Evolutionary conservation across 1,140 invertebrate species (phyloP).

Genomic region (Heliconius hermathena): DNA sequence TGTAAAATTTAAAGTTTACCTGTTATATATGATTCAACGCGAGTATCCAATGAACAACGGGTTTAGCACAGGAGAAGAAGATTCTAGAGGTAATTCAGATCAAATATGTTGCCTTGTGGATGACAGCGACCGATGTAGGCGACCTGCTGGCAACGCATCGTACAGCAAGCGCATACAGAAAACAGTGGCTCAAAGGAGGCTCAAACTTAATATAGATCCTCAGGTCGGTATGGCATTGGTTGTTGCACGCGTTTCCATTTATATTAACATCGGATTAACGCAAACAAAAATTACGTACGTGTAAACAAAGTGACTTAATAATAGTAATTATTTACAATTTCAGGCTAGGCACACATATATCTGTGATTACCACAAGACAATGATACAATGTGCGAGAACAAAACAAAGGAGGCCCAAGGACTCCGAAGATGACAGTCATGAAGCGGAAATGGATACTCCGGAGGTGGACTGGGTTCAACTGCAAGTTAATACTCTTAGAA

Average conservation of each 20-base stretch:
- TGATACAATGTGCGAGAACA: constrained; percentile 95
- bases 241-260: constrained; percentile 38
- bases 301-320: constrained; percentile 21
- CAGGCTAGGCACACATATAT: constrained; percentile 97
- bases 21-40: constrained; percentile 82
- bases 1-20: constrained; percentile 57
- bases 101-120: constrained; percentile 97
- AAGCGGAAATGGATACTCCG: constrained; percentile 92
- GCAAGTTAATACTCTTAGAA: constrained; percentile 94
- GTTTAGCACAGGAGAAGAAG: constrained; percentile 94
- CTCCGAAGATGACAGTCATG: constrained; percentile 95
- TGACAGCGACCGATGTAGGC: constrained; percentile 91
- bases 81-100: constrained; percentile 90
- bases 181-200: constrained; percentile 94
- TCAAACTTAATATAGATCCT: constrained; percentile 94
- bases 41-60: constrained; percentile 88
- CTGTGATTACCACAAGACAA: constrained; percentile 97
- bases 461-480: constrained; percentile 96
- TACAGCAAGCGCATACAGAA: constrained; percentile 98
- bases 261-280: background rate
- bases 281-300: constrained; percentile 5
- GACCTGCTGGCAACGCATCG: constrained; percentile 96
- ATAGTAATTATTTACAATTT: constrained; percentile 48
- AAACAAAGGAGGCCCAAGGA: constrained; percentile 93
- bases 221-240: constrained; percentile 80